These are phyloP conservation scores for Sinelater perroti DNA, from an alignment of 2,888 invertebrate species.

Conservation along the genomic window DNA sequence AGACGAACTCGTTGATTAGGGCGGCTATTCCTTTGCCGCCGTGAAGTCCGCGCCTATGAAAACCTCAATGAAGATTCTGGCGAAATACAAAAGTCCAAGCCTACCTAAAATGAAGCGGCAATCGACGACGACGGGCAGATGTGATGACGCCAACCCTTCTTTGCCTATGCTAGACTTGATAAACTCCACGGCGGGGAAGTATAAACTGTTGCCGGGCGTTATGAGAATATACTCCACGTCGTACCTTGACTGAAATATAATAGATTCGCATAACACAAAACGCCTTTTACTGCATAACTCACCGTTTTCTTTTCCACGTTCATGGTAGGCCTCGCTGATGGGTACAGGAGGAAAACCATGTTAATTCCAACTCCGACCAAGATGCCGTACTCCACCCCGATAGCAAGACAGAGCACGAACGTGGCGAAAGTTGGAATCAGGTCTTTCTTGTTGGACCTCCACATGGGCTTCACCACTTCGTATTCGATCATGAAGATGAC, in stretches of 20 bases:
- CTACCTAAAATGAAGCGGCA: constrained; percentile 79
- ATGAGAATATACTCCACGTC: constrained; percentile 79
- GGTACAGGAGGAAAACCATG: constrained; percentile 79
- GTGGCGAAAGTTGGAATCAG: constrained; percentile 84
- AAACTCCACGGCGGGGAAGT: constrained; percentile 86
- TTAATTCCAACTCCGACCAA: constrained; percentile 83
- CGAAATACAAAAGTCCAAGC: background rate
- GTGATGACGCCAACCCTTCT: constrained; percentile 70
- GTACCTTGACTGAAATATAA: constrained; percentile 67
- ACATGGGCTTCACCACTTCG: constrained; percentile 85
- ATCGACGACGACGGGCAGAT: constrained; percentile 82
- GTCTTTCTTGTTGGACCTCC: constrained; percentile 83
- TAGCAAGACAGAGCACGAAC: constrained; percentile 79
- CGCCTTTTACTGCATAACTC: constrained; percentile 44
- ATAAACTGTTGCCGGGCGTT: constrained; percentile 80
- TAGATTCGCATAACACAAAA: background rate
- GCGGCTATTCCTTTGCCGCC: constrained; percentile 86
- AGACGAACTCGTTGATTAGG: constrained; percentile 74
- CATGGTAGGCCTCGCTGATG: constrained; percentile 81
- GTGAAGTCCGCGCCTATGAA: constrained; percentile 81
- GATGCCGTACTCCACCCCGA: constrained; percentile 89
- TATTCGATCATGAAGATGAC: constrained; percentile 96
- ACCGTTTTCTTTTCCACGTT: constrained; percentile 77
- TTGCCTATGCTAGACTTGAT: constrained; percentile 81
- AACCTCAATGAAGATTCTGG: background rate